These are phyloP conservation scores for Sorex araneus DNA, from an alignment of 2,113 vertebrate genomes.

Conservation along the genomic window DNA sequence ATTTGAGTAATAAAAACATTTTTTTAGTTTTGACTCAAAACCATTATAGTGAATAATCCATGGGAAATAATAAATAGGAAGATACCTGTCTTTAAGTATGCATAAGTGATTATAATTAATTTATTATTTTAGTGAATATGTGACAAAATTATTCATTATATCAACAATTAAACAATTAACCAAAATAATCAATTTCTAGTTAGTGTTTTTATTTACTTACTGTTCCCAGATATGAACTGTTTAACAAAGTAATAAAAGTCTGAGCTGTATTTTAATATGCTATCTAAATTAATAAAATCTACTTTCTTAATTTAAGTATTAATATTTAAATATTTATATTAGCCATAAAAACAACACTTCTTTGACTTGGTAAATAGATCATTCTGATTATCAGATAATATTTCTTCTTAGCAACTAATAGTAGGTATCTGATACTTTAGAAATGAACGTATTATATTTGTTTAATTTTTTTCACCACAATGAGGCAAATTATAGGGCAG, in stretches of 20 bases:
- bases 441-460: conserved; percentile 64
- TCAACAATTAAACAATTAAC: neutral
- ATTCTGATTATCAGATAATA: no score
- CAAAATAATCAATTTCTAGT: neutral
- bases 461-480: conserved; percentile 38
- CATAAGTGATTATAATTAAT: neutral
- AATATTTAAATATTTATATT: neutral
- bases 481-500: neutral
- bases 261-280: neutral
- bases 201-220: neutral
- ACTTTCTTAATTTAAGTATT: neutral
- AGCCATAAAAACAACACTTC: conserved; percentile 8
- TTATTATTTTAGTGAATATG: neutral
- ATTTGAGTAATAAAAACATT: no score
- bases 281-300: neutral
- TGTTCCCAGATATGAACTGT: neutral
- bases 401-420: no score
- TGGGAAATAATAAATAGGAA: neutral
- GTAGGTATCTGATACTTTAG: no score
- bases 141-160: neutral
- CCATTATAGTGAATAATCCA: neutral
- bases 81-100: neutral
- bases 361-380: neutral
- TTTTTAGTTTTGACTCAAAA: neutral
- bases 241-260: neutral